A percentile compares a stretch with the other conserved stretches of the same genome.
Evolutionary conservation across 2,888 invertebrate species (phyloP).

Genomic region (Coelopa pilipes): DNA sequence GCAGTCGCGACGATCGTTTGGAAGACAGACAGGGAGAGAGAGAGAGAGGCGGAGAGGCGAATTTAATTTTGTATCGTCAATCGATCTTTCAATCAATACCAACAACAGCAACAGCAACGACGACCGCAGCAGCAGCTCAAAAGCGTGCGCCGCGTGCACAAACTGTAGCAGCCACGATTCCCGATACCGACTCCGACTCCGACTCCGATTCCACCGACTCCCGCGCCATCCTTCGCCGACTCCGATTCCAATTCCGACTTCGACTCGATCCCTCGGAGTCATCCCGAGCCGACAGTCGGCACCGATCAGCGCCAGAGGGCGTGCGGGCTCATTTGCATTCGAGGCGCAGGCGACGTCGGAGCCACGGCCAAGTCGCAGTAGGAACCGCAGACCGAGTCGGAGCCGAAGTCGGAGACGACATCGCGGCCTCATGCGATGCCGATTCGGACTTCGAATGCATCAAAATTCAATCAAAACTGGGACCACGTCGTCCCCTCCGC

Average conservation of each 20-base stretch:
- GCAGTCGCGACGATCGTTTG: background rate
- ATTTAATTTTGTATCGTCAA: background rate
- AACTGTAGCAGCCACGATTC: background rate
- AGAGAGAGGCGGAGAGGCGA: background rate
- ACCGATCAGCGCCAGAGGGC: no score
- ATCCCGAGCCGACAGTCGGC: background rate
- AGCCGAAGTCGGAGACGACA: background rate
- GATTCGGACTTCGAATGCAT: constrained; percentile 49
- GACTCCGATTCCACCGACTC: no score
- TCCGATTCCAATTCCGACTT: no score
- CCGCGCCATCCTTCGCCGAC: no score
- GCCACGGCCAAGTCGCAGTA: background rate
- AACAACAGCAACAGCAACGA: constrained; percentile 7
- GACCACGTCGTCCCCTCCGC: constrained; percentile 27
- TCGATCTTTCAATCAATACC: constrained; percentile 29
- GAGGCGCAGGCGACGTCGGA: background rate
- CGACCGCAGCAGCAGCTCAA: background rate
- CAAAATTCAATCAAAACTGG: constrained; percentile 61
- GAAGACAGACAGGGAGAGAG: background rate
- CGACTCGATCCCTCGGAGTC: no score
- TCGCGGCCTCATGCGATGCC: background rate
- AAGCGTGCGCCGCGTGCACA: constrained; percentile 26
- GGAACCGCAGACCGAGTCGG: constrained; percentile 10
- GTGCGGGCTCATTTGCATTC: background rate
- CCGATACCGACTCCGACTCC: background rate